These are phyloP conservation scores for Monopterus albus DNA, from an alignment of 2,113 vertebrate species.

Conservation along the genomic window DNA sequence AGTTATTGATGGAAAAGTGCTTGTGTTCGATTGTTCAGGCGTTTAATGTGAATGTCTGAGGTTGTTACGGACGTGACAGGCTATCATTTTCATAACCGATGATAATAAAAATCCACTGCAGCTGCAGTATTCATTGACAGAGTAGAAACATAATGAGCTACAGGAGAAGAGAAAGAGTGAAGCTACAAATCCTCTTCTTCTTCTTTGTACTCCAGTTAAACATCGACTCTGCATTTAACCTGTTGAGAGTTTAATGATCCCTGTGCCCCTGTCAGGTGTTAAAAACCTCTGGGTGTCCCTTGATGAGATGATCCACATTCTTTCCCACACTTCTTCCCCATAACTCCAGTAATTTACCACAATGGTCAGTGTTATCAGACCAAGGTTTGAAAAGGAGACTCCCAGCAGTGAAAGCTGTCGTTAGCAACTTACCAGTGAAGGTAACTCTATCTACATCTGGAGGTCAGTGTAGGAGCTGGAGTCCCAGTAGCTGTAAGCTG, in stretches of 20 bases:
- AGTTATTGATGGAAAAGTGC: constrained; percentile 38
- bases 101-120: constrained; percentile 38
- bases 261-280: constrained; percentile 25
- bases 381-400: background rate
- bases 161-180: constrained; percentile 8
- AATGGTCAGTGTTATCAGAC: background rate
- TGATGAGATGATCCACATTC: background rate
- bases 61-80: constrained; percentile 34
- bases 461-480: constrained; percentile 18
- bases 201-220: background rate
- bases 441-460: constrained; percentile 20
- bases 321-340: background rate
- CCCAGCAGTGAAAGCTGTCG: background rate
- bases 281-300: constrained; percentile 5
- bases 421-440: background rate
- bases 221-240: constrained; percentile 21
- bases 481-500: constrained; percentile 7
- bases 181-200: constrained; percentile 32
- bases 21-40: constrained; percentile 40
- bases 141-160: constrained; percentile 31
- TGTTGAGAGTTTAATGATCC: constrained; percentile 32
- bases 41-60: constrained; percentile 38
- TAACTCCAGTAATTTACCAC: constrained; percentile 4
- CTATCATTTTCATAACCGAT: constrained; percentile 43
- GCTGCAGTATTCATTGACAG: constrained; percentile 21